These are phyloP conservation scores for Uria lomvia DNA, from an alignment of 2,113 vertebrate genomes.

Conservation along the genomic window DNA sequence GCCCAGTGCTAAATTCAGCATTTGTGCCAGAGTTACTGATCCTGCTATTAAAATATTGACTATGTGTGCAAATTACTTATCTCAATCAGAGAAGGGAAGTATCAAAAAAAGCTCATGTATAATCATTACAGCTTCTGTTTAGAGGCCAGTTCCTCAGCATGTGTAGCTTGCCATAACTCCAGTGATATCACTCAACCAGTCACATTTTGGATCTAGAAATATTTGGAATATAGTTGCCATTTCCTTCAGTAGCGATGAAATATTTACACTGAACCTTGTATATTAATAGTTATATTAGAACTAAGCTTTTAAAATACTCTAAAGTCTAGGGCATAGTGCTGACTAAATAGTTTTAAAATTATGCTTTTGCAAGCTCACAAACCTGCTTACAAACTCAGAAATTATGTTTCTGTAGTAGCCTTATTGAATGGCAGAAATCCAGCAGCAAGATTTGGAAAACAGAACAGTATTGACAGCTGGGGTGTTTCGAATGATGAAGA, in stretches of 20 bases:
- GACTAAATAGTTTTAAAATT: not conserved
- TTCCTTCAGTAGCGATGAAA: not conserved
- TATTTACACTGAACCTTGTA: not conserved
- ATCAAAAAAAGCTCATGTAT: not conserved
- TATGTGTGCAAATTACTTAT: slow-evolving; percentile 7
- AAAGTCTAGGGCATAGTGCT: not conserved
- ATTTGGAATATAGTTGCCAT: not conserved
- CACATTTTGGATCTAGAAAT: not conserved
- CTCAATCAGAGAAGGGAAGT: not conserved
- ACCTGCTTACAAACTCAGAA: not conserved
- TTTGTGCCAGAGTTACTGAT: slow-evolving; percentile 39
- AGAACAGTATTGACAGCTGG: not conserved
- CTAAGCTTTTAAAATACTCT: not conserved
- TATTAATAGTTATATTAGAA: not conserved
- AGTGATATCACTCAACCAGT: not conserved
- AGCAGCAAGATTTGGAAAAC: not conserved
- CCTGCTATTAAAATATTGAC: slow-evolving; percentile 44
- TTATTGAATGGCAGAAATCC: not conserved
- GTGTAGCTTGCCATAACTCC: not conserved
- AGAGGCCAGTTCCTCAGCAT: not conserved
- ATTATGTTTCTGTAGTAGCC: not conserved
- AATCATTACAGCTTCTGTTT: not conserved
- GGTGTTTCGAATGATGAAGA: not conserved
- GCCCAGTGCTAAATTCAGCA: slow-evolving; percentile 31
- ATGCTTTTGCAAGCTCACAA: not conserved